These are phyloP conservation scores for Orthonychiurus folsomi DNA, from an alignment of 2,888 invertebrate genomes.

Conservation along the genomic window DNA sequence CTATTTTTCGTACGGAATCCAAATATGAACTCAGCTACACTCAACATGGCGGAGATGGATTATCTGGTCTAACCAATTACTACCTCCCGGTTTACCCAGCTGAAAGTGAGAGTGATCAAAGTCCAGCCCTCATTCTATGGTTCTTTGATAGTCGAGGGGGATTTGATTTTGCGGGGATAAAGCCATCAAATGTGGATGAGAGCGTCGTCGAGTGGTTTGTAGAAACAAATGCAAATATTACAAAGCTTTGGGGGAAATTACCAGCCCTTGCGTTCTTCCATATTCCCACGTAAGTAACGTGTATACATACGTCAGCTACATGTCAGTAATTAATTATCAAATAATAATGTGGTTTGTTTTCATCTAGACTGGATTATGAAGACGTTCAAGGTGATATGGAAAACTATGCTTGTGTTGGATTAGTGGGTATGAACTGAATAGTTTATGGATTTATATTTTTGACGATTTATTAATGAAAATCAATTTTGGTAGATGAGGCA, in stretches of 20 bases:
- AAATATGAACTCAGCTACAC: slow-evolving; percentile 16
- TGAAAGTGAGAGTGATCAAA: background rate
- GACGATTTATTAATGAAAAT: background rate
- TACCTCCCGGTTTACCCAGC: slow-evolving; percentile 17
- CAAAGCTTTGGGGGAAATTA: slow-evolving; percentile 15
- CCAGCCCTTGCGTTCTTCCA: slow-evolving; percentile 24
- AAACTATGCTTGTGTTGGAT: slow-evolving; percentile 17
- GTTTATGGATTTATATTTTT: background rate
- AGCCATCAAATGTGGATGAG: slow-evolving; percentile 18
- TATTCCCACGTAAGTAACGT: slow-evolving; percentile 21
- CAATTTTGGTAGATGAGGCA: slow-evolving; percentile 14
- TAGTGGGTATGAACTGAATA: slow-evolving; percentile 15
- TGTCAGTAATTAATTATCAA: background rate
- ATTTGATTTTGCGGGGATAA: slow-evolving; percentile 17
- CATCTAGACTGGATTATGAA: slow-evolving; percentile 17
- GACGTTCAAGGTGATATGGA: slow-evolving; percentile 21
- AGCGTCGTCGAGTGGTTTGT: slow-evolving; percentile 19
- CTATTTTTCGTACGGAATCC: slow-evolving; percentile 18
- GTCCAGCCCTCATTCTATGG: slow-evolving; percentile 20
- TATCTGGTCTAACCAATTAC: slow-evolving; percentile 21
- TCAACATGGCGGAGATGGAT: slow-evolving; percentile 4
- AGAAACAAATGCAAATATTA: slow-evolving; percentile 10
- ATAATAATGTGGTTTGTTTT: background rate
- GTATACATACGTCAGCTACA: background rate
- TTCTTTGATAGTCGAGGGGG: slow-evolving; percentile 24